Evolutionary conservation across 2,888 invertebrate genomes (phyloP).

Genomic region (Lordiphosa fenestrarum): DNA sequence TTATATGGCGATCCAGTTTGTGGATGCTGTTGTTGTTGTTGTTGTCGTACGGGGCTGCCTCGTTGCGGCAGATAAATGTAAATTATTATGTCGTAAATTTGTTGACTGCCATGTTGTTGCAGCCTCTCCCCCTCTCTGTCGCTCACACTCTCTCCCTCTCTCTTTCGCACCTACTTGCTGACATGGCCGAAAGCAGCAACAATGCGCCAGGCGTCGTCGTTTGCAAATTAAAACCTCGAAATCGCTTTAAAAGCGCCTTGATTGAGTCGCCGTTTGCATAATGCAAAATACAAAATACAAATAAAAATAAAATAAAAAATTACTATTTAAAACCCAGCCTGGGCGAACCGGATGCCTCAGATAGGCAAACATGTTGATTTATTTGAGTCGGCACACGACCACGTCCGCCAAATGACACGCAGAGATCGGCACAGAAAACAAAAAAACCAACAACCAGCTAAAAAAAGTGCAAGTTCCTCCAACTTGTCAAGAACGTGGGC

Average conservation of each 20-base stretch:
- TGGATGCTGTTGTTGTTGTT: conserved; percentile 35
- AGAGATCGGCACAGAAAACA: conserved; percentile 49
- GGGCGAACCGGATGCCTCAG: conserved; percentile 69
- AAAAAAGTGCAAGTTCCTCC: conserved; percentile 64
- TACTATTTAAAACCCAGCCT: conserved; percentile 33
- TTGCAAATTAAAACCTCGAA: conserved; percentile 48
- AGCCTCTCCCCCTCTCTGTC: conserved; percentile 18
- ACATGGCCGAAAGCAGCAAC: conserved; percentile 37
- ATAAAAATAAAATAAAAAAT: conserved; percentile 15
- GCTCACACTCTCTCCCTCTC: conserved; percentile 2
- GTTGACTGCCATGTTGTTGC: conserved; percentile 71
- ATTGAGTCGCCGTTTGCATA: conserved; percentile 64
- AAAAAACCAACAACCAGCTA: conserved; percentile 29
- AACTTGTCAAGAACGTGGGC: conserved; percentile 48
- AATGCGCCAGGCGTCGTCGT: conserved; percentile 50
- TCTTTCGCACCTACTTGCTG: neutral
- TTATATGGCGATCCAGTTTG: conserved; percentile 52
- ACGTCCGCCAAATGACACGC: conserved; percentile 44
- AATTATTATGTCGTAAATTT: conserved; percentile 79
- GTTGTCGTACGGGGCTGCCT: conserved; percentile 54
- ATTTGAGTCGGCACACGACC: conserved; percentile 69
- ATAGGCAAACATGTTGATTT: conserved; percentile 62
- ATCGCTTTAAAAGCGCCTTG: conserved; percentile 67
- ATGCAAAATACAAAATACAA: conserved; percentile 21
- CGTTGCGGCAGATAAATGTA: conserved; percentile 79